phyloP scores from a whole-genome alignment of 2,797 vertebrate genomes.

The Anguilla obscura region DNA sequence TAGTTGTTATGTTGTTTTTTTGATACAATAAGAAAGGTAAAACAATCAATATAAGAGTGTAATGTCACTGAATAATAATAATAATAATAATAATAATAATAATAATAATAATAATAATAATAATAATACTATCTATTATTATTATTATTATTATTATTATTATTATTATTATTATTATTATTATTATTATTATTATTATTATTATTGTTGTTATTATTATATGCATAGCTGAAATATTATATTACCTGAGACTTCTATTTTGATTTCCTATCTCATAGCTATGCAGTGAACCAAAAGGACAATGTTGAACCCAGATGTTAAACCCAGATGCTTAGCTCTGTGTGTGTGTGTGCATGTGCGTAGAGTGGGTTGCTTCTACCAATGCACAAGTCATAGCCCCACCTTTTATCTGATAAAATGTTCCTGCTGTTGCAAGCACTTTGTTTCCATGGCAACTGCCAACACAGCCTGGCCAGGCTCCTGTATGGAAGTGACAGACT shows the following conservation, averaged over 20 bases:
- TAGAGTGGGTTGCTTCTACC: neutral
- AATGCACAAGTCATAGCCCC: slow-evolving; percentile 6
- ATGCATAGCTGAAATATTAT: neutral
- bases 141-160: too few relatives aligned
- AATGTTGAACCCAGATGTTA: neutral
- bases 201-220: neutral
- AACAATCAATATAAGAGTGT: neutral
- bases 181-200: too few relatives aligned
- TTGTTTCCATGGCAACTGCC: slow-evolving; percentile 70
- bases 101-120: too few relatives aligned
- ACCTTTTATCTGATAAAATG: slow-evolving; percentile 51
- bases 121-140: too few relatives aligned
- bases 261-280: neutral
- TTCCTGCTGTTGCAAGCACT: slow-evolving; percentile 51
- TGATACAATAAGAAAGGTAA: neutral
- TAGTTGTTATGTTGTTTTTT: neutral
- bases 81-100: too few relatives aligned
- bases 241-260: neutral
- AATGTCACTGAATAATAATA: neutral
- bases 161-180: too few relatives aligned
- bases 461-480: slow-evolving; percentile 50
- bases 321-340: neutral
- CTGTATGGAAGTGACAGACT: slow-evolving; percentile 12
- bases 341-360: neutral
- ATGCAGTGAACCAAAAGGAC: neutral